A percentile compares a stretch with the other conserved stretches of the same genome.
Conservation (phyloP, 1,140 invertebrate genomes). For the Dendroctonus valens region DNA sequence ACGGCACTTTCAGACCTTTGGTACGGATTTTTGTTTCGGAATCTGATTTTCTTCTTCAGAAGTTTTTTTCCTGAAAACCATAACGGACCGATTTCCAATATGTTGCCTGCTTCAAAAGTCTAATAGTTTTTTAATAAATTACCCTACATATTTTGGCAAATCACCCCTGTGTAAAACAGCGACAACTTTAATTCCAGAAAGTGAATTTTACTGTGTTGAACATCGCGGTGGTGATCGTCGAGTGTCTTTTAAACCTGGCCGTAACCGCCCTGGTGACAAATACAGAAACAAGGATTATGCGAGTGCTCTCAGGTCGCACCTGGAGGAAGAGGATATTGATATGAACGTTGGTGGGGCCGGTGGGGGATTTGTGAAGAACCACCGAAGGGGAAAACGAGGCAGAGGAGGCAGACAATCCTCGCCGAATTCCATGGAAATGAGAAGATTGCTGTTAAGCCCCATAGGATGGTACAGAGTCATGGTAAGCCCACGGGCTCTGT, state of each 20-base stretch:
- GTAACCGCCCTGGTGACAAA: slow-evolving; percentile 48
- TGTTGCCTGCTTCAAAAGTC: no score
- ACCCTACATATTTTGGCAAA: no score
- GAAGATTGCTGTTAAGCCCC: slow-evolving; percentile 53
- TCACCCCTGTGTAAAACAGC: no score
- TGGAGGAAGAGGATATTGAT: slow-evolving; percentile 60
- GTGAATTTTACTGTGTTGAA: slow-evolving; percentile 9
- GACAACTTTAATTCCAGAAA: background rate
- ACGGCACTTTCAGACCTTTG: no score
- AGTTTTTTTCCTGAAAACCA: no score
- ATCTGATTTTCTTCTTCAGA: no score
- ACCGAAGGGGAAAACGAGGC: slow-evolving; percentile 46
- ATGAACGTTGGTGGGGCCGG: slow-evolving; percentile 51
- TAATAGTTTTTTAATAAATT: no score
- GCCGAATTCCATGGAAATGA: slow-evolving; percentile 44
- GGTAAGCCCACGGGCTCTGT: slow-evolving; percentile 46
- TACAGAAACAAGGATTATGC: slow-evolving; percentile 52
- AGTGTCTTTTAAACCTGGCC: slow-evolving; percentile 57
- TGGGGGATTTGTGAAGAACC: slow-evolving; percentile 35
- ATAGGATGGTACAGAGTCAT: slow-evolving; percentile 62
- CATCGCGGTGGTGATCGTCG: slow-evolving; percentile 28
- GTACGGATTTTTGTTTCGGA: no score
- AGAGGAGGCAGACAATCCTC: slow-evolving; percentile 49
- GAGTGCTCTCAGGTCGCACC: slow-evolving; percentile 47
- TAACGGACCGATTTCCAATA: no score